Conservation (phyloP, 2,797 vertebrate species). For the Aselliscus stoliczkanus region DNA sequence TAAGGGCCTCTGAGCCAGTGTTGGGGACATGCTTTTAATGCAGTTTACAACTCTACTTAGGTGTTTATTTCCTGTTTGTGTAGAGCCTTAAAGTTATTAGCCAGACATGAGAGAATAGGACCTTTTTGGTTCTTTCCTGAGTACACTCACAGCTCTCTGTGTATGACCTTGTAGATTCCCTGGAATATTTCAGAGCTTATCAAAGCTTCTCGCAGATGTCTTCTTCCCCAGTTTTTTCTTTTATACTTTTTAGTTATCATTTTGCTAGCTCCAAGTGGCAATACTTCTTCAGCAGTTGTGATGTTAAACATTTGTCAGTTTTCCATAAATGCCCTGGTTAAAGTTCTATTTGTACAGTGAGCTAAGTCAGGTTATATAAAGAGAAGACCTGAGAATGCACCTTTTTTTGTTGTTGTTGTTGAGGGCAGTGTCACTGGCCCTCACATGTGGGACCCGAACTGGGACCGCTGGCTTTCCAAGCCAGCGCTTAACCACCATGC, state of each 20-base stretch:
- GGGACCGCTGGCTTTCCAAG: no score
- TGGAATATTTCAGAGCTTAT: background rate
- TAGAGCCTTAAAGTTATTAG: background rate
- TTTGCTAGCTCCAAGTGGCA: background rate
- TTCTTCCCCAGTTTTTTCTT: background rate
- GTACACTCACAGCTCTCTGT: background rate
- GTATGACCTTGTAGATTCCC: background rate
- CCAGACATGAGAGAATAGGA: background rate
- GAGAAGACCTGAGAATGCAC: background rate
- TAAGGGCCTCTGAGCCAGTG: background rate
- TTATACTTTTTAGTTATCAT: background rate
- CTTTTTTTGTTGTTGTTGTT: no score
- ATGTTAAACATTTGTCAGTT: background rate
- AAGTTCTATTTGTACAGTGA: background rate
- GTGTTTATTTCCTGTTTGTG: background rate
- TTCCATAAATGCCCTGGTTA: background rate
- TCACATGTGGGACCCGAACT: no score
- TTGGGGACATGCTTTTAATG: background rate
- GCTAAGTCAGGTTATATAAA: background rate
- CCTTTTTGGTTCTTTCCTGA: background rate
- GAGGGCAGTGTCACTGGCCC: no score
- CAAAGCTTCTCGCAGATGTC: background rate
- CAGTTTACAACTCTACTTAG: background rate
- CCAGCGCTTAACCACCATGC: no score
- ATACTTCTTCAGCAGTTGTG: background rate